These are phyloP conservation scores for Pemphredon lugubris DNA, from an alignment of 2,888 invertebrate species.

Conservation along the genomic window DNA sequence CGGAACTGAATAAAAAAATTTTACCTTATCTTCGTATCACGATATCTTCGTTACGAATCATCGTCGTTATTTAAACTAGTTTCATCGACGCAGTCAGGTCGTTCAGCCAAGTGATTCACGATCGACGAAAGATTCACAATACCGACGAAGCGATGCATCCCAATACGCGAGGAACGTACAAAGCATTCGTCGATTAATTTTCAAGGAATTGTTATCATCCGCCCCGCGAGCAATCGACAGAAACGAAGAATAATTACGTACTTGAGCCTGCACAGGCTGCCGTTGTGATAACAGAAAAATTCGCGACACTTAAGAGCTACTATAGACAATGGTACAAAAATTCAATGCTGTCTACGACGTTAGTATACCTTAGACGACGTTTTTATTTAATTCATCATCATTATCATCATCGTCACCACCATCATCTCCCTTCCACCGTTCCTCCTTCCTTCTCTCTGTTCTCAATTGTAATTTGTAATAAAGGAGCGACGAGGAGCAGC, in stretches of 20 bases:
- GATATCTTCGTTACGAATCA: no score
- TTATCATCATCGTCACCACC: constrained; percentile 5
- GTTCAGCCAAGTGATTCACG: no score
- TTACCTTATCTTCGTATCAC: no score
- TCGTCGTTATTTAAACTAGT: no score
- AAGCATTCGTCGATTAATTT: neutral
- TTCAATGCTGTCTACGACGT: constrained; percentile 77
- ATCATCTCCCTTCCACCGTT: neutral
- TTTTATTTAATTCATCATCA: constrained; percentile 52
- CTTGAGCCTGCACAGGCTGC: constrained; percentile 47
- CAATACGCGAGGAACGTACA: neutral
- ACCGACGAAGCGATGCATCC: neutral
- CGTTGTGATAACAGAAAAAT: constrained; percentile 54
- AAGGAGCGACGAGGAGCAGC: constrained; percentile 61
- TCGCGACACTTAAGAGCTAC: constrained; percentile 75
- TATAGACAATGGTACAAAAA: constrained; percentile 80
- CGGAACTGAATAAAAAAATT: no score
- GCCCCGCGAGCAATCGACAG: constrained; percentile 42
- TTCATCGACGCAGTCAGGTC: no score
- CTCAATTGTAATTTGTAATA: constrained; percentile 41
- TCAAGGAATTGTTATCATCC: no score
- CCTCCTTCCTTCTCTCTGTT: constrained; percentile 20
- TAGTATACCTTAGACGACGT: constrained; percentile 76
- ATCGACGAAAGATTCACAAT: no score
- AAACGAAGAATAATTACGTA: constrained; percentile 41